Conservation (phyloP, 1,140 invertebrate species). For the Drosophila paulistorum region DNA sequence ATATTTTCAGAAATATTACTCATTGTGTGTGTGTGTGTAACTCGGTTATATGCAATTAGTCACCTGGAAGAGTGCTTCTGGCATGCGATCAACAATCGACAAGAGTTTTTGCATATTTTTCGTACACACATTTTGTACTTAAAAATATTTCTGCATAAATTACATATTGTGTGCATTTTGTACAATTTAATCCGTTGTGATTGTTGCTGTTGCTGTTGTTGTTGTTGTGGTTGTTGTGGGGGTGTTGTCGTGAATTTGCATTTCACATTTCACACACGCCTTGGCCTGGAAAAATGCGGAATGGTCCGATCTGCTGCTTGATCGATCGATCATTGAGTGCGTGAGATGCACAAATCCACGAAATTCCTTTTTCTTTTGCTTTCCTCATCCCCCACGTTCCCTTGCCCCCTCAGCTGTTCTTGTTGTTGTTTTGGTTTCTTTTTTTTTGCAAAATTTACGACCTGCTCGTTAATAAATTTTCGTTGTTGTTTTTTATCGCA, state of each 20-base stretch:
- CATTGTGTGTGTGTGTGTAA: background rate
- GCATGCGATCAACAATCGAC: constrained; percentile 7
- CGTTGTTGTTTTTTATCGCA: constrained; percentile 28
- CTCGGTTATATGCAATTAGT: constrained; percentile 17
- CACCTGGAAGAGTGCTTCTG: constrained; percentile 14
- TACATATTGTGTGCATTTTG: constrained; percentile 39
- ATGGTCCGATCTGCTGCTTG: constrained; percentile 66
- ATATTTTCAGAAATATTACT: constrained; percentile 12
- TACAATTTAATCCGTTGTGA: constrained; percentile 38
- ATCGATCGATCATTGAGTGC: constrained; percentile 57
- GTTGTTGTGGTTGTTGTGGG: constrained; percentile 38
- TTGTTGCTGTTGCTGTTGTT: constrained; percentile 18
- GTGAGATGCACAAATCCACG: constrained; percentile 58
- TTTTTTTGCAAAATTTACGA: constrained; percentile 64
- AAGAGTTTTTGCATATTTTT: constrained; percentile 19
- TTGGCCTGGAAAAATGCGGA: constrained; percentile 70
- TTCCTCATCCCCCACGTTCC: background rate
- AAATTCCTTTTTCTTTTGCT: constrained; percentile 67
- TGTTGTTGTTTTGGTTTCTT: constrained; percentile 47
- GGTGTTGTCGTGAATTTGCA: constrained; percentile 69
- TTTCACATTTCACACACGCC: constrained; percentile 66
- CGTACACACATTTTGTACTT: constrained; percentile 4
- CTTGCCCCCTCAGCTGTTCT: background rate
- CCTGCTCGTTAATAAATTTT: constrained; percentile 50
- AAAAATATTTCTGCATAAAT: constrained; percentile 33